Conservation (phyloP, 2,888 invertebrate genomes). For the Lutraria lutraria region DNA sequence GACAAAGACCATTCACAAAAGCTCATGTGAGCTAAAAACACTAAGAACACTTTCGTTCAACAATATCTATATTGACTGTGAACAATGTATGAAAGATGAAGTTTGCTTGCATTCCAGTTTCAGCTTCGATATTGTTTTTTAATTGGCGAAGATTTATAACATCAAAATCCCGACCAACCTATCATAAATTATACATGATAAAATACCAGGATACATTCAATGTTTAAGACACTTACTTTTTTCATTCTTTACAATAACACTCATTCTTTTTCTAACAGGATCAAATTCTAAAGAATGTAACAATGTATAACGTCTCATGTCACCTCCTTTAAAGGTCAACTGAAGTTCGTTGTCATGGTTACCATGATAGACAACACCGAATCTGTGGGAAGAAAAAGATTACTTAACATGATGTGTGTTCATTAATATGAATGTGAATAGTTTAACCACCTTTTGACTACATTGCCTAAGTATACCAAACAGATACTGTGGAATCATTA, state of each 20-base stretch:
- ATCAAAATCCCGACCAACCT: too few species aligned
- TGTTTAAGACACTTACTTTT: conserved; percentile 71
- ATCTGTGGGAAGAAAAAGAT: conserved; percentile 78
- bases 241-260: conserved; percentile 90
- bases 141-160: too few species aligned
- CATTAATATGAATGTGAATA: background rate
- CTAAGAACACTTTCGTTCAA: too few species aligned
- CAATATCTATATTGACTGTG: too few species aligned
- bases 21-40: too few species aligned
- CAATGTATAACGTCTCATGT: conserved; percentile 89
- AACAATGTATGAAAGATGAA: too few species aligned
- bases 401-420: background rate
- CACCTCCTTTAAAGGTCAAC: conserved; percentile 86
- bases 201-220: background rate
- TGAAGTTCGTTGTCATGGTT: conserved; percentile 87
- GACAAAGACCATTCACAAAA: too few species aligned
- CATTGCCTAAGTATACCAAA: too few species aligned
- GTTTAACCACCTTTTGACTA: background rate
- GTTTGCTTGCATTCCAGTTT: too few species aligned
- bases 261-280: conserved; percentile 95
- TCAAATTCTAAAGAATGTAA: conserved; percentile 95
- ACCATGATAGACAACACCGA: conserved; percentile 89
- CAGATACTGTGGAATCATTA: too few species aligned
- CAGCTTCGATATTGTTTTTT: too few species aligned
- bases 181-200: too few species aligned